Evolutionary conservation across 2,797 vertebrate species (phyloP).

Genomic region (Urosaurus nigricauda): DNA sequence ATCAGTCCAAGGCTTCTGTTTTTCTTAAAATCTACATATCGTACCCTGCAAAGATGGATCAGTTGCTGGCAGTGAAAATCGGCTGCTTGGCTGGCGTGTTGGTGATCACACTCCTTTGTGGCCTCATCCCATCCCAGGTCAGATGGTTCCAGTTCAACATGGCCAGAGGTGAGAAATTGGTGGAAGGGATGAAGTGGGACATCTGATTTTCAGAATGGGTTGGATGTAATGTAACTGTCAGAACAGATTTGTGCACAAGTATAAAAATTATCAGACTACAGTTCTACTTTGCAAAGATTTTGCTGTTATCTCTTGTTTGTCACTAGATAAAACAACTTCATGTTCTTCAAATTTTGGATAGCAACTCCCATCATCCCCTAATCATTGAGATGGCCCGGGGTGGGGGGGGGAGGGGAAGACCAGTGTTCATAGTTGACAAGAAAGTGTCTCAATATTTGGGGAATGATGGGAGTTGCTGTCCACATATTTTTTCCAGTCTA

Average conservation of each 20-base stretch:
- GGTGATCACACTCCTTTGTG: constrained; percentile 68
- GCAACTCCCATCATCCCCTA: neutral
- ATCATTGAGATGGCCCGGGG: neutral
- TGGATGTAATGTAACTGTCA: no score
- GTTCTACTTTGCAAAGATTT: no score
- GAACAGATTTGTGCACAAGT: neutral
- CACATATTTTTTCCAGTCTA: neutral
- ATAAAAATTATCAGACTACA: no score
- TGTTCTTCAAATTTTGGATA: neutral
- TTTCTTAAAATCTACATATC: neutral
- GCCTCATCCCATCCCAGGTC: constrained; percentile 71
- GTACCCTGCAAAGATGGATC: constrained; percentile 66
- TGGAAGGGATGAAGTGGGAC: neutral
- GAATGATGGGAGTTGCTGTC: neutral
- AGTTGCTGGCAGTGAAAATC: constrained; percentile 67
- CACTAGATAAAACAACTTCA: neutral
- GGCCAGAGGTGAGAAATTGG: constrained; percentile 68
- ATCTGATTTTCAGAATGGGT: no score
- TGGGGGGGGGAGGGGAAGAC: no score
- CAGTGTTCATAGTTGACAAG: no score
- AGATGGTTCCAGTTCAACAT: constrained; percentile 73
- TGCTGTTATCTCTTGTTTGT: neutral
- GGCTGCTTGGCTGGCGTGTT: constrained; percentile 72
- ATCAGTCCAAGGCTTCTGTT: constrained; percentile 2
- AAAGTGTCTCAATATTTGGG: no score